phyloP scores from a whole-genome alignment of 2,888 invertebrate genomes.

The Cistogaster globosa region DNA sequence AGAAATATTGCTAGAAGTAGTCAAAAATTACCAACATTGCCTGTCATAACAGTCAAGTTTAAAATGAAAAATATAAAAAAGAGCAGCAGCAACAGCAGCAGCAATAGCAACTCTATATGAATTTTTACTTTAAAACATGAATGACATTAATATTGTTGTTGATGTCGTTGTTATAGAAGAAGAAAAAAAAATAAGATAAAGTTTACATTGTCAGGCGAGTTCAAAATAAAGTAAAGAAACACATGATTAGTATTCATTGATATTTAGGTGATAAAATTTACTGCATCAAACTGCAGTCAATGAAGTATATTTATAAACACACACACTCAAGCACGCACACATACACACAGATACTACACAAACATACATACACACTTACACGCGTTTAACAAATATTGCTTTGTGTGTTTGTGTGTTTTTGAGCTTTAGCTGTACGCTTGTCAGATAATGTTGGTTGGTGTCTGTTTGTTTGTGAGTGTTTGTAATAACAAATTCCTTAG shows the following conservation, averaged over 20 bases:
- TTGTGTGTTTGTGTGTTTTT: neutral
- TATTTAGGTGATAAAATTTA: conserved; percentile 69
- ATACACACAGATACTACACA: neutral
- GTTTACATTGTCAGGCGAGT: conserved; percentile 6
- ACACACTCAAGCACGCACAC: neutral
- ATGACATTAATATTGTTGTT: conserved; percentile 53
- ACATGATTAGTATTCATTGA: conserved; percentile 69
- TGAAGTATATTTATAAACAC: conserved; percentile 22
- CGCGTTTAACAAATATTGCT: neutral
- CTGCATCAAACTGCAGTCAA: conserved; percentile 68
- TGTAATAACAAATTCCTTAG: conserved; percentile 19
- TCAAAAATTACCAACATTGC: conserved; percentile 28
- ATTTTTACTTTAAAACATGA: conserved; percentile 11
- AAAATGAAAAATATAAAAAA: neutral
- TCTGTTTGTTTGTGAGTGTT: conserved; percentile 25
- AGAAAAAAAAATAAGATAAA: conserved; percentile 16
- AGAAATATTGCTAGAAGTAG: neutral
- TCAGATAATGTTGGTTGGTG: conserved; percentile 23
- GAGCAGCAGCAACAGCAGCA: neutral
- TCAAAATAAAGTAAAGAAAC: conserved; percentile 42
- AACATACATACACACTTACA: neutral
- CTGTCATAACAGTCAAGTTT: conserved; percentile 19
- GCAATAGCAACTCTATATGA: conserved; percentile 25
- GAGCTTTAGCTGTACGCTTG: conserved; percentile 23
- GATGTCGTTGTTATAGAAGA: conserved; percentile 30